Conservation (phyloP, 2,797 vertebrate species). For the Myotis pilosus region DNA sequence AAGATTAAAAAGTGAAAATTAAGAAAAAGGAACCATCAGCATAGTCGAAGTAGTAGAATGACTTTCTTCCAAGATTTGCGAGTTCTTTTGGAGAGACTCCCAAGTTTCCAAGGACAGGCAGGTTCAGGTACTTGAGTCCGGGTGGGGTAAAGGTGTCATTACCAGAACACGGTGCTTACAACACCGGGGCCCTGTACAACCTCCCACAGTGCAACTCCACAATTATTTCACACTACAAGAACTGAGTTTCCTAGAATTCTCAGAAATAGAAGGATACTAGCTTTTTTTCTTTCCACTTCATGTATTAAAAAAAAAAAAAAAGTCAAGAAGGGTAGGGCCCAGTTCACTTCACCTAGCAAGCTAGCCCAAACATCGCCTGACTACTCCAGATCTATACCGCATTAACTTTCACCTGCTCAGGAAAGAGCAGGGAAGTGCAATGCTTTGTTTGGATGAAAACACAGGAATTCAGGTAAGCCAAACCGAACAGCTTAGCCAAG, state of each 20-base stretch:
- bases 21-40: neutral
- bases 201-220: neutral
- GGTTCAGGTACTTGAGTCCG: slow-evolving; percentile 19
- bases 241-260: slow-evolving; percentile 5
- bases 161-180: neutral
- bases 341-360: neutral
- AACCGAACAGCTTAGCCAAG: slow-evolving; percentile 56
- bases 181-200: neutral
- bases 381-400: neutral
- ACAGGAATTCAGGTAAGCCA: slow-evolving; percentile 59
- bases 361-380: neutral
- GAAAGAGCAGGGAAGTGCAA: slow-evolving; percentile 39
- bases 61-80: slow-evolving; percentile 6
- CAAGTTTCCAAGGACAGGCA: slow-evolving; percentile 32
- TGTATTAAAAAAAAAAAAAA: neutral
- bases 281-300: neutral
- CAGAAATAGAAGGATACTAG: neutral
- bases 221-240: slow-evolving; percentile 22
- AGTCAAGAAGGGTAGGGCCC: neutral
- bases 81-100: slow-evolving; percentile 34
- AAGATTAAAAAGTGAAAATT: neutral
- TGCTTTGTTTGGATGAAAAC: slow-evolving; percentile 65
- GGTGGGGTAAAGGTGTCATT: slow-evolving; percentile 49
- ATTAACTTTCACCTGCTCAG: slow-evolving; percentile 60
- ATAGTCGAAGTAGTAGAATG: neutral